Percentiles rank a stretch among this genome's conserved stretches.
These are phyloP conservation scores for Trissolcus brochymenae DNA, from an alignment of 2,888 invertebrate species.

Conservation along the genomic window DNA sequence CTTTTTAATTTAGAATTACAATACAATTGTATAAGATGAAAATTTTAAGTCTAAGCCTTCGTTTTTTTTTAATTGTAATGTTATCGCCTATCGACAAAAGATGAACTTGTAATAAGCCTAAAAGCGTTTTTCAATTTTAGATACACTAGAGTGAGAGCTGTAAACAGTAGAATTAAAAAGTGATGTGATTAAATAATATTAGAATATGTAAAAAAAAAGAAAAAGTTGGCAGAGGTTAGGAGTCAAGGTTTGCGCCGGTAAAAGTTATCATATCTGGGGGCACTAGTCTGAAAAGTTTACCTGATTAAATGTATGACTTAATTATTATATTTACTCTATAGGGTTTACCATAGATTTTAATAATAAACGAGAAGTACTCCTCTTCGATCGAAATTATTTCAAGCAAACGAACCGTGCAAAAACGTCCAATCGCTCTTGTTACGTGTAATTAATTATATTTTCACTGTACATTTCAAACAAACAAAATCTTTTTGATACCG, in stretches of 20 bases:
- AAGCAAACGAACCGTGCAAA: conserved; percentile 64
- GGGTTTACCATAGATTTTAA: conserved; percentile 73
- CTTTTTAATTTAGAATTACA: no score
- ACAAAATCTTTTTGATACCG: conserved; percentile 9
- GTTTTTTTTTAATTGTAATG: conserved; percentile 32
- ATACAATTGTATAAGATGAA: no score
- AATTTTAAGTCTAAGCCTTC: no score
- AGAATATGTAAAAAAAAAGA: conserved; percentile 37
- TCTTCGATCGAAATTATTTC: conserved; percentile 69
- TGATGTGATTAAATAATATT: conserved; percentile 18
- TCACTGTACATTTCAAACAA: no score
- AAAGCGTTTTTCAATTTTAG: conserved; percentile 70
- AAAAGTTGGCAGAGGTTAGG: conserved; percentile 62
- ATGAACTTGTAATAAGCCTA: conserved; percentile 65
- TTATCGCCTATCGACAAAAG: conserved; percentile 58
- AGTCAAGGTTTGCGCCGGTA: conserved; percentile 58
- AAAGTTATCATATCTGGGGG: conserved; percentile 66
- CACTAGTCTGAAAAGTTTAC: conserved; percentile 74
- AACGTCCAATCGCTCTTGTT: conserved; percentile 47
- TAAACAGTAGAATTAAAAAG: conserved; percentile 40
- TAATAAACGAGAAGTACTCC: conserved; percentile 65
- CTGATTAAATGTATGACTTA: conserved; percentile 76
- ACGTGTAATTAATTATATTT: conserved; percentile 6
- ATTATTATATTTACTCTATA: conserved; percentile 75
- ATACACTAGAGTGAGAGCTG: conserved; percentile 67